A percentile compares a stretch with the other conserved stretches of the same genome.
Conservation (phyloP, 2,888 invertebrate species). For the Leucoma salicis region DNA sequence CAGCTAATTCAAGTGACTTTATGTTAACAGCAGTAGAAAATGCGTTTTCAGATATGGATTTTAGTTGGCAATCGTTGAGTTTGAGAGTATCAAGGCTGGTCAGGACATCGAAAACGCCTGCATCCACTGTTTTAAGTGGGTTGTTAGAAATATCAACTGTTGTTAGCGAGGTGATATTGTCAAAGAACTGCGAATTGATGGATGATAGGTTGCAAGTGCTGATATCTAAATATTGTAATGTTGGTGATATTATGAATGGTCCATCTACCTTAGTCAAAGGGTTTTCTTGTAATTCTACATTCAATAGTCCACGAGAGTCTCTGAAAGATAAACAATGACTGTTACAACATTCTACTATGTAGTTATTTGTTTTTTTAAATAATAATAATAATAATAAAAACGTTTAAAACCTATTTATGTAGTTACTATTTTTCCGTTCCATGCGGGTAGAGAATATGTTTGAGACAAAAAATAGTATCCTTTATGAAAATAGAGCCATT, state of each 20-base stretch:
- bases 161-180: slow-evolving; percentile 84
- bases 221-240: slow-evolving; percentile 86
- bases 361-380: too few species aligned
- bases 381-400: too few species aligned
- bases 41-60: slow-evolving; percentile 77
- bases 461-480: too few species aligned
- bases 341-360: neutral
- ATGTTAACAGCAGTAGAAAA: slow-evolving; percentile 83
- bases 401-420: too few species aligned
- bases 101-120: slow-evolving; percentile 83
- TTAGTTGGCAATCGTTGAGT: slow-evolving; percentile 85
- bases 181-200: slow-evolving; percentile 84
- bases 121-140: slow-evolving; percentile 81
- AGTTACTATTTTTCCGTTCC: too few species aligned
- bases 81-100: slow-evolving; percentile 85
- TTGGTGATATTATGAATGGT: slow-evolving; percentile 84
- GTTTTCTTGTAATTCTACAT: slow-evolving; percentile 87
- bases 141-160: slow-evolving; percentile 87
- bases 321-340: slow-evolving; percentile 62
- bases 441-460: too few species aligned
- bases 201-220: slow-evolving; percentile 83
- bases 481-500: too few species aligned
- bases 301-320: slow-evolving; percentile 85
- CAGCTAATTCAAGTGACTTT: slow-evolving; percentile 84
- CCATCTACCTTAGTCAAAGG: slow-evolving; percentile 84